Conservation (phyloP, 2,113 vertebrate species). For the Donacobius atricapilla region DNA sequence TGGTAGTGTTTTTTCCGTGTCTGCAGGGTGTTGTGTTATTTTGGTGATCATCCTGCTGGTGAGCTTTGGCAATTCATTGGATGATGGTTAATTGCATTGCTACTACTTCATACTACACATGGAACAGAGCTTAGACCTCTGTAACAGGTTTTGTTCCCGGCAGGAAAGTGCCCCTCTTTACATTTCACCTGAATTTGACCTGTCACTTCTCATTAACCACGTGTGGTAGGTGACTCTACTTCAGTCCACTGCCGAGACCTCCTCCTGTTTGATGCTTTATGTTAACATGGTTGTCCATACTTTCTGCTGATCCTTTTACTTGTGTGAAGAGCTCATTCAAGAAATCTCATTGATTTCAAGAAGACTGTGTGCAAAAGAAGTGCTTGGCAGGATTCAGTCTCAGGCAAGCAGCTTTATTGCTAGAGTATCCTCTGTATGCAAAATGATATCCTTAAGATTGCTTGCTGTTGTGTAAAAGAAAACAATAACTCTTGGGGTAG, state of each 20-base stretch:
- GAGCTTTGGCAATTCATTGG: background rate
- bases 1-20: background rate
- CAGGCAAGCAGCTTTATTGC: slow-evolving; percentile 8
- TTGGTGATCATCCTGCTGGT: background rate
- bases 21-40: background rate
- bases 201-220: slow-evolving; percentile 1
- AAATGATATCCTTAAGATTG: background rate
- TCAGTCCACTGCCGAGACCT: background rate
- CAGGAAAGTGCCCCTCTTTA: background rate
- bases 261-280: background rate
- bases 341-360: slow-evolving; percentile 45
- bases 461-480: slow-evolving; percentile 7
- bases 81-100: background rate
- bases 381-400: slow-evolving; percentile 27
- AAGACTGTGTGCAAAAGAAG: slow-evolving; percentile 19
- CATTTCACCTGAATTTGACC: slow-evolving; percentile 5
- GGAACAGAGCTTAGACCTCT: background rate
- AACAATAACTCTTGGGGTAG: background rate
- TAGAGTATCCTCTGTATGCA: background rate
- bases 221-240: background rate
- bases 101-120: background rate
- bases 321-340: slow-evolving; percentile 37
- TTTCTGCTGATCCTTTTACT: slow-evolving; percentile 39
- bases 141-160: background rate
- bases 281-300: background rate